Evolutionary conservation across 1,140 invertebrate genomes (phyloP).

Genomic region (Macrotrachela quadricornifera): DNA sequence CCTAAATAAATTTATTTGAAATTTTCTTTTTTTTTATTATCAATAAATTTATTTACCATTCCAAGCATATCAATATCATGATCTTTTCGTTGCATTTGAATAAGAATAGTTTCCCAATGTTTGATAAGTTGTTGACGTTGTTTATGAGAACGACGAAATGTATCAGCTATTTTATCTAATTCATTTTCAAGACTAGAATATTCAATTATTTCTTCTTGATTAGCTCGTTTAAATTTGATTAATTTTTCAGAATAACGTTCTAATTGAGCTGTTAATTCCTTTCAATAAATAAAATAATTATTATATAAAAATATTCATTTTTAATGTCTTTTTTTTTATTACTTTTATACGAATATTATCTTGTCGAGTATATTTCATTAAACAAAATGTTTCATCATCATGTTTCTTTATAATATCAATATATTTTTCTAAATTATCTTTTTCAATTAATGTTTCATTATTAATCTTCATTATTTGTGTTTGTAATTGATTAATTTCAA

Average conservation of each 20-base stretch:
- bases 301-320: too few relatives aligned
- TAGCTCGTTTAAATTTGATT: slow-evolving; percentile 14
- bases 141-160: slow-evolving; percentile 25
- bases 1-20: too few relatives aligned
- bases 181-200: slow-evolving; percentile 28
- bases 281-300: slow-evolving; percentile 2
- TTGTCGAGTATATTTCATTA: too few relatives aligned
- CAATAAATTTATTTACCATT: slow-evolving; percentile 12
- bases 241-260: slow-evolving; percentile 23
- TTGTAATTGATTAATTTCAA: slow-evolving; percentile 25
- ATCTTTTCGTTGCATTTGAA: slow-evolving; percentile 29
- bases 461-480: slow-evolving; percentile 26
- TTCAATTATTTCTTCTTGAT: slow-evolving; percentile 25
- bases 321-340: too few relatives aligned
- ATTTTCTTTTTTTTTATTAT: too few relatives aligned
- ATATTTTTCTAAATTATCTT: slow-evolving; percentile 7
- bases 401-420: too few relatives aligned
- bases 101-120: slow-evolving; percentile 30
- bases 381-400: too few relatives aligned
- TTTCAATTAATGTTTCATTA: slow-evolving; percentile 26
- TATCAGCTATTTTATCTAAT: slow-evolving; percentile 29
- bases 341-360: too few relatives aligned
- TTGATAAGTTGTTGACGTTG: slow-evolving; percentile 26
- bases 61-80: slow-evolving; percentile 27
- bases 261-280: slow-evolving; percentile 26